These are phyloP conservation scores for Mycalesis mineus DNA, from an alignment of 2,888 invertebrate genomes.

Conservation along the genomic window DNA sequence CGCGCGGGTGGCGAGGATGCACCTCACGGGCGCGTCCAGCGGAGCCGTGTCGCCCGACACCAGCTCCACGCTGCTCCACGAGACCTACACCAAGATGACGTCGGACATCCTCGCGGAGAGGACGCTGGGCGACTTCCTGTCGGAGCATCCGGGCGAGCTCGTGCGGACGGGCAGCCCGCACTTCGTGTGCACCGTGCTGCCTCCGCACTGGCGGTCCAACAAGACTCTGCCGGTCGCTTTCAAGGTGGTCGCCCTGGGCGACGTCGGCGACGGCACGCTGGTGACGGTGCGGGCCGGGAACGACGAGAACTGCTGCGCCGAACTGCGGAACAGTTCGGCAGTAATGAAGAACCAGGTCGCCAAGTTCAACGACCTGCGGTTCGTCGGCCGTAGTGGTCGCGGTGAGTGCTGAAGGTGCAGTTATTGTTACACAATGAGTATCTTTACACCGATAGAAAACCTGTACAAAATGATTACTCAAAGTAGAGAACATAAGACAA, in stretches of 20 bases:
- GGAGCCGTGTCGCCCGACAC: slow-evolving; percentile 84
- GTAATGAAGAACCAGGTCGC: slow-evolving; percentile 99
- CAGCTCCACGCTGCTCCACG: slow-evolving; percentile 84
- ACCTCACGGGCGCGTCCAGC: slow-evolving; percentile 70
- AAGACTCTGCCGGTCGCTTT: slow-evolving; percentile 98
- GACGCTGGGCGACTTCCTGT: slow-evolving; percentile 90
- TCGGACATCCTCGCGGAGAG: slow-evolving; percentile 93
- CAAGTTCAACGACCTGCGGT: slow-evolving; percentile 98
- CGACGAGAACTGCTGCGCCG: slow-evolving; percentile 98
- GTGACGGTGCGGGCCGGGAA: slow-evolving; percentile 98
- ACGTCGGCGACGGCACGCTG: slow-evolving; percentile 96
- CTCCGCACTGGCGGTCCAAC: slow-evolving; percentile 98
- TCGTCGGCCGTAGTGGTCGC: slow-evolving; percentile 98
- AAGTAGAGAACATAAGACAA: too few relatives aligned
- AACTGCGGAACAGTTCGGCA: slow-evolving; percentile 95
- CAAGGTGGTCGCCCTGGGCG: slow-evolving; percentile 96
- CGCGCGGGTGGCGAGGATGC: slow-evolving; percentile 73
- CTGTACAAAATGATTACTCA: not conserved
- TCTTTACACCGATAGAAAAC: slow-evolving; percentile 9
- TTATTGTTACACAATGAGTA: slow-evolving; percentile 48
- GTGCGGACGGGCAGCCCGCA: slow-evolving; percentile 95
- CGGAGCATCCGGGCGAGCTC: slow-evolving; percentile 94
- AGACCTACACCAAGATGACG: slow-evolving; percentile 92
- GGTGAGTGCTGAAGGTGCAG: slow-evolving; percentile 86
- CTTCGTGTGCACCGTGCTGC: slow-evolving; percentile 96